A percentile compares a stretch with the other conserved stretches of the same genome.
Conservation (phyloP, 1,140 invertebrate genomes). For the Lepeophtheirus salmonis region DNA sequence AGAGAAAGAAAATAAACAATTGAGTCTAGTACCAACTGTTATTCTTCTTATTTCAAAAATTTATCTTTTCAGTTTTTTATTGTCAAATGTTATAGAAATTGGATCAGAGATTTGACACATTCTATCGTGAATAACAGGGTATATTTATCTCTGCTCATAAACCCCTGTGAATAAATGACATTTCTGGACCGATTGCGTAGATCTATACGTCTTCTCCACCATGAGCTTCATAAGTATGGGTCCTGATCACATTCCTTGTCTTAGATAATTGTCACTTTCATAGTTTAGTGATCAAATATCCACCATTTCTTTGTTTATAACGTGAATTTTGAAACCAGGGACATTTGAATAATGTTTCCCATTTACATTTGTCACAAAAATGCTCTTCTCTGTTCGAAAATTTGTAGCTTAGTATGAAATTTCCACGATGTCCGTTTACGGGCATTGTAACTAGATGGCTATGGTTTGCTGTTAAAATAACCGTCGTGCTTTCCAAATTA, state of each 20-base stretch:
- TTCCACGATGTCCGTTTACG: slow-evolving; percentile 23
- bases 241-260: slow-evolving; percentile 6
- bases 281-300: slow-evolving; percentile 1
- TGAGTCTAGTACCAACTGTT: too few relatives aligned
- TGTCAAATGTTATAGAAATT: too few relatives aligned
- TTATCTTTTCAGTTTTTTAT: too few relatives aligned
- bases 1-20: too few relatives aligned
- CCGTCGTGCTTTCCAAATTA: slow-evolving; percentile 21
- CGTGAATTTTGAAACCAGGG: slow-evolving; percentile 21
- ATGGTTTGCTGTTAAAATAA: slow-evolving; percentile 23
- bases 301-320: background rate
- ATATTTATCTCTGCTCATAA: slow-evolving; percentile 31
- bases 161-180: slow-evolving; percentile 30
- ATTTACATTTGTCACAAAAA: background rate
- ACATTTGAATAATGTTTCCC: slow-evolving; percentile 22
- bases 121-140: slow-evolving; percentile 31
- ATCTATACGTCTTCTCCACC: slow-evolving; percentile 74
- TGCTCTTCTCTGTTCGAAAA: slow-evolving; percentile 10
- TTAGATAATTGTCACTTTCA: background rate
- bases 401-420: slow-evolving; percentile 33
- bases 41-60: too few relatives aligned
- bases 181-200: slow-evolving; percentile 38
- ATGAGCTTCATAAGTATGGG: slow-evolving; percentile 42
- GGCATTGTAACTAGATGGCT: slow-evolving; percentile 23
- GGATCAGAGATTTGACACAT: slow-evolving; percentile 23